A percentile compares a stretch with the other conserved stretches of the same genome.
Conservation (phyloP, 1,140 invertebrate genomes). For the Calycopis cecrops region DNA sequence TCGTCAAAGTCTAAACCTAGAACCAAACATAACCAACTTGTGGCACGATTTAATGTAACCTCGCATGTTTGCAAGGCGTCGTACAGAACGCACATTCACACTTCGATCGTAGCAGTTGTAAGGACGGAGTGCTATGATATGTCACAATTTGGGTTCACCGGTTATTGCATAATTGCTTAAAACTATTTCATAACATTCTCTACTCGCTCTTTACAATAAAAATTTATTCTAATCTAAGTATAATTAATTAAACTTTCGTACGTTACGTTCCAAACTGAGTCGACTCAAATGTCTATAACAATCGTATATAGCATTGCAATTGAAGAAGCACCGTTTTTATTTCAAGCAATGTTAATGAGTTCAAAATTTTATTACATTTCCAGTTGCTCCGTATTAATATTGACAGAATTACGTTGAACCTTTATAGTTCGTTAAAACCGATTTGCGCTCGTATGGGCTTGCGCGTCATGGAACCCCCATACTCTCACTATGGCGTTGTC, state of each 20-base stretch:
- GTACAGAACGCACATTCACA: too few species aligned
- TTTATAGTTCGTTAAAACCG: slow-evolving; percentile 37
- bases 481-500: slow-evolving; percentile 66
- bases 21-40: too few species aligned
- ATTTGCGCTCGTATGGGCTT: slow-evolving; percentile 60
- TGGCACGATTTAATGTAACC: too few species aligned
- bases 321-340: slow-evolving; percentile 22
- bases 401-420: slow-evolving; percentile 7
- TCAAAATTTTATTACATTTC: slow-evolving; percentile 6
- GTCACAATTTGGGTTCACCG: neutral
- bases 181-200: neutral
- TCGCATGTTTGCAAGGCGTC: too few species aligned
- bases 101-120: neutral
- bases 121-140: neutral
- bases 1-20: too few species aligned
- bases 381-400: slow-evolving; percentile 10
- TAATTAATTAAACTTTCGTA: slow-evolving; percentile 21
- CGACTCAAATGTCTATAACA: slow-evolving; percentile 18
- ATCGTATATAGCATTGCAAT: slow-evolving; percentile 21
- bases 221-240: slow-evolving; percentile 21
- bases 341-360: slow-evolving; percentile 6
- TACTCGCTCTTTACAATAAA: slow-evolving; percentile 12
- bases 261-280: slow-evolving; percentile 11
- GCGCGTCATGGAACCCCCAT: slow-evolving; percentile 63
- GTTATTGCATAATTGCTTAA: slow-evolving; percentile 1